These are phyloP conservation scores for Sitobion miscanthi DNA, from an alignment of 1,140 invertebrate genomes.

Conservation along the genomic window DNA sequence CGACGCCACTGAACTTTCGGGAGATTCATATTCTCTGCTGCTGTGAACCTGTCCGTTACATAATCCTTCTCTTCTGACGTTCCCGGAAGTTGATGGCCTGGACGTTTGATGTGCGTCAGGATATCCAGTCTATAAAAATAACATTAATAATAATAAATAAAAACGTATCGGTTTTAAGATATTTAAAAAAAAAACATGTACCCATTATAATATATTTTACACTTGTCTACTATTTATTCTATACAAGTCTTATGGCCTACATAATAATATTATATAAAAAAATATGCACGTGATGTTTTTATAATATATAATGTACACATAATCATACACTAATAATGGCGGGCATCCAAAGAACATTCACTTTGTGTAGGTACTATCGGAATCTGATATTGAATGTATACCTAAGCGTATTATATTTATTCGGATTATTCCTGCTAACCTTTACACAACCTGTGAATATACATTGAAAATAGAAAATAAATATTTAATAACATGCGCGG, in stretches of 20 bases:
- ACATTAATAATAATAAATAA: slow-evolving; percentile 17
- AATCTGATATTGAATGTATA: not conserved
- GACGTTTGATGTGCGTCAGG: slow-evolving; percentile 45
- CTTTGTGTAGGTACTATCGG: not conserved
- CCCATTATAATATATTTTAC: not conserved
- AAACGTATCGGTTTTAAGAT: not conserved
- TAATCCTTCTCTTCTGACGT: slow-evolving; percentile 32
- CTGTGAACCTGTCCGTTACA: slow-evolving; percentile 46
- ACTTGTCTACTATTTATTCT: not conserved
- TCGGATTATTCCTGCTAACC: not conserved
- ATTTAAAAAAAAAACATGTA: not conserved
- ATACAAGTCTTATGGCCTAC: not conserved
- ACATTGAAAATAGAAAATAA: not conserved
- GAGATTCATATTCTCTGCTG: slow-evolving; percentile 27
- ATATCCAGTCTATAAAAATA: slow-evolving; percentile 43
- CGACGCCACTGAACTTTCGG: slow-evolving; percentile 22
- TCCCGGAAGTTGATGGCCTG: slow-evolving; percentile 39
- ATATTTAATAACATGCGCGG: not conserved
- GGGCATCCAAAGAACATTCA: not conserved
- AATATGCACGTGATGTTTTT: not conserved
- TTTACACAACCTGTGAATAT: not conserved
- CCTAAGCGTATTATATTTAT: not conserved
- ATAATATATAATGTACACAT: not conserved
- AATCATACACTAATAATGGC: not conserved
- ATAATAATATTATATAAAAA: not conserved